phyloP scores from a whole-genome alignment of 2,113 vertebrate genomes.

The Falco punctatus region DNA sequence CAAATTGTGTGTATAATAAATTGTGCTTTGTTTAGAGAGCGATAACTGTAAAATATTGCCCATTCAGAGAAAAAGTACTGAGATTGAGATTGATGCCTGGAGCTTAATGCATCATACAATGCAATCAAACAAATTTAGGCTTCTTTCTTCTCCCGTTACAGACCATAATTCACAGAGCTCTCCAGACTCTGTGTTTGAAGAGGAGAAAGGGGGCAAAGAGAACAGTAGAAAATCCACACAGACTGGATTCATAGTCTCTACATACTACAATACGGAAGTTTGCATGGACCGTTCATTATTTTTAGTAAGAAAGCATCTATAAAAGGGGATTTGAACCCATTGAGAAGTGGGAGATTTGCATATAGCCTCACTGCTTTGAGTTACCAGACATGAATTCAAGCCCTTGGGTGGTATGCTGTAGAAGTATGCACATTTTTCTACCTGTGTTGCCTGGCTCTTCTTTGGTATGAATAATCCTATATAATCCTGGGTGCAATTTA shows the following conservation, averaged over 20 bases:
- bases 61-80: not conserved
- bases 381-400: not conserved
- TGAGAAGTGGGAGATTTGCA: not conserved
- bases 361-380: not conserved
- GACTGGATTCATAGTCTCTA: not conserved
- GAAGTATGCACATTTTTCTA: not conserved
- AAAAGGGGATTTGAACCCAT: not conserved
- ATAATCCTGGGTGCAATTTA: not conserved
- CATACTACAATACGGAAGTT: not conserved
- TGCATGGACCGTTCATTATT: not conserved
- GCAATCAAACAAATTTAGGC: conserved; percentile 1
- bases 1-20: conserved; percentile 40
- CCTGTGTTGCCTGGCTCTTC: not conserved
- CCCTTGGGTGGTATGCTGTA: not conserved
- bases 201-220: not conserved
- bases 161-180: not conserved
- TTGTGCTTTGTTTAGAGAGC: conserved; percentile 23
- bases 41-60: conserved; percentile 30
- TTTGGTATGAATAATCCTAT: not conserved
- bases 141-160: not conserved
- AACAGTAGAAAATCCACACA: not conserved
- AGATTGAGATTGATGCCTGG: conserved; percentile 11
- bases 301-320: not conserved
- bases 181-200: not conserved
- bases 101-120: conserved; percentile 27